A percentile compares a stretch with the other conserved stretches of the same genome.
These are phyloP conservation scores for Smittia sp. DNA, from an alignment of 2,888 invertebrate species.

Conservation along the genomic window DNA sequence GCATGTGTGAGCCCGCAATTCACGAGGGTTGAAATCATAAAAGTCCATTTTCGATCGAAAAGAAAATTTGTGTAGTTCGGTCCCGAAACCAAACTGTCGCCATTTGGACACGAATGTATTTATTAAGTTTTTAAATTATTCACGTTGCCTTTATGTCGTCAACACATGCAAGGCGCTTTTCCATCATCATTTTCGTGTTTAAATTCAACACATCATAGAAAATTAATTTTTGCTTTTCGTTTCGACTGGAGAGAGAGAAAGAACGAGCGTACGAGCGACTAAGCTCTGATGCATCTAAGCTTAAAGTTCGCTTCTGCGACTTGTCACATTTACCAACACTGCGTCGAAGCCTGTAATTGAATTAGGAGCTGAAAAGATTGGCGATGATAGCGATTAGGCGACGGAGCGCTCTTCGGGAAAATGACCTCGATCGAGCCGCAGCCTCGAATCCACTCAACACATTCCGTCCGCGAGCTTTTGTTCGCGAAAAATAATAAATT, in stretches of 20 bases:
- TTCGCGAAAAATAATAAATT: slow-evolving; percentile 32
- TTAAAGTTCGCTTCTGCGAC: slow-evolving; percentile 20
- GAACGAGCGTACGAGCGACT: not conserved
- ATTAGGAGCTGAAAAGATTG: slow-evolving; percentile 22
- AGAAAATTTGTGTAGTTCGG: slow-evolving; percentile 6
- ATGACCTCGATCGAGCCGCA: not conserved
- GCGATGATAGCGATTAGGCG: not conserved
- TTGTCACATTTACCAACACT: slow-evolving; percentile 40
- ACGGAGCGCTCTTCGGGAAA: not conserved
- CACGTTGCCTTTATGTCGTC: slow-evolving; percentile 35
- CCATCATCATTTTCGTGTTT: slow-evolving; percentile 24
- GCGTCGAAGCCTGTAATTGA: slow-evolving; percentile 28
- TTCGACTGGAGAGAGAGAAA: not conserved
- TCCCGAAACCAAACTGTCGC: slow-evolving; percentile 18
- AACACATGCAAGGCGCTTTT: slow-evolving; percentile 35
- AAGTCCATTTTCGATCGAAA: not conserved
- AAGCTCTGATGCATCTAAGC: slow-evolving; percentile 24
- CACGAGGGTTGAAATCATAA: not conserved
- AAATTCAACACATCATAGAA: slow-evolving; percentile 29
- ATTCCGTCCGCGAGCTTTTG: not conserved
- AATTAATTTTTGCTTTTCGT: not conserved
- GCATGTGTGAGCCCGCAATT: not conserved
- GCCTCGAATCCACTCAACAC: not conserved
- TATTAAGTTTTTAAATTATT: slow-evolving; percentile 27
- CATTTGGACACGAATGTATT: slow-evolving; percentile 29